These are phyloP conservation scores for Anarhynchus alexandrinus DNA, from an alignment of 2,113 vertebrate genomes.

Conservation along the genomic window DNA sequence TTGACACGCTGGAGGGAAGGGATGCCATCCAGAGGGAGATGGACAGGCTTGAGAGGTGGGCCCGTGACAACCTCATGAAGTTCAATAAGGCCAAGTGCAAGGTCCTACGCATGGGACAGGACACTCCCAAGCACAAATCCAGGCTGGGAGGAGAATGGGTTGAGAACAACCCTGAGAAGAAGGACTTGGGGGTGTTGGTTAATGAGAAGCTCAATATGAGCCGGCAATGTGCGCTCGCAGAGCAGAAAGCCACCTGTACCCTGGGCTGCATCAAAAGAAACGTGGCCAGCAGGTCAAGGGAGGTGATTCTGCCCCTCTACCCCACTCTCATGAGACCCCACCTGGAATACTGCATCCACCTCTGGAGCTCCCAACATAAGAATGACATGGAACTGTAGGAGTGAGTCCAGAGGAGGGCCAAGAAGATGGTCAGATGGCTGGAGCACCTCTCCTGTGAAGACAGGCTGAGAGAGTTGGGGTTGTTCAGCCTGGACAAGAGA, in stretches of 20 bases:
- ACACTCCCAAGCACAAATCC: neutral
- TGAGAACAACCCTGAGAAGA: neutral
- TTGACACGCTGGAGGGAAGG: neutral
- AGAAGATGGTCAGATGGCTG: neutral
- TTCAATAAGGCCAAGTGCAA: neutral
- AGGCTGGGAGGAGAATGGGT: neutral
- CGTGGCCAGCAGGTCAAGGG: neutral
- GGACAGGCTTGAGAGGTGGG: neutral
- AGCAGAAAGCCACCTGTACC: neutral
- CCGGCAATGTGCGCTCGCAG: fast-evolving
- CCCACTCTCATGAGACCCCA: neutral
- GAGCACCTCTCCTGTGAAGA: neutral
- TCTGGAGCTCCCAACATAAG: neutral
- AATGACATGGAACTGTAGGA: neutral
- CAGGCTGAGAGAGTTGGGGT: neutral
- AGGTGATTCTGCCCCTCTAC: neutral
- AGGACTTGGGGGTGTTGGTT: neutral
- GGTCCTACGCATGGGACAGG: neutral
- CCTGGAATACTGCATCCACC: neutral
- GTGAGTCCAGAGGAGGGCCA: neutral
- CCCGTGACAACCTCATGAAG: neutral
- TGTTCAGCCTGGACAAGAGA: neutral
- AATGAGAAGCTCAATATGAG: neutral
- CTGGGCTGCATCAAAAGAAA: neutral
- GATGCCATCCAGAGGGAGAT: neutral